Percentiles rank a stretch among this genome's conserved stretches.
Evolutionary conservation across 1,140 invertebrate species (phyloP).

Genomic region (Ctenoplectra terminalis): DNA sequence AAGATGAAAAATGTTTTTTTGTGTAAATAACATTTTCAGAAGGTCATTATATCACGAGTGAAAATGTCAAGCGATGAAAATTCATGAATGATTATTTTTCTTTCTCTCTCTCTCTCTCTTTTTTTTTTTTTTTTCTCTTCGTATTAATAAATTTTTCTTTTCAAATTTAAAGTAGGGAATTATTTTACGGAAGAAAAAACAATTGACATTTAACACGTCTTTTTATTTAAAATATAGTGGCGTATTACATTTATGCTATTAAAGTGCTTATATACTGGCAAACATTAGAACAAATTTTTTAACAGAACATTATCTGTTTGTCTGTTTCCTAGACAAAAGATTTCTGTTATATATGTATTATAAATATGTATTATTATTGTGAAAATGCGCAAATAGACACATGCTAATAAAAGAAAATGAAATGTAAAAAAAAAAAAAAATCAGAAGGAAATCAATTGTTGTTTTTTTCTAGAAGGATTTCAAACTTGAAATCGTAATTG

Average conservation of each 20-base stretch:
- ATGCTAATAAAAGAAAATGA: constrained; percentile 51
- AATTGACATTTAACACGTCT: constrained; percentile 30
- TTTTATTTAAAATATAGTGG: constrained; percentile 50
- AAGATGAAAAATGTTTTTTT: constrained; percentile 33
- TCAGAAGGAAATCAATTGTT: constrained; percentile 14
- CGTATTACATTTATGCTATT: constrained; percentile 41
- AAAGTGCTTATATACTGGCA: constrained; percentile 40
- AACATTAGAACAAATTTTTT: constrained; percentile 45
- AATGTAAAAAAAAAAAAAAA: constrained; percentile 24
- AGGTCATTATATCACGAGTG: constrained; percentile 6
- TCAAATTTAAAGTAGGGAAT: constrained; percentile 19
- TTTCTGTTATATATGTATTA: constrained; percentile 55
- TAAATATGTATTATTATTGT: constrained; percentile 56
- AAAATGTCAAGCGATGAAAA: constrained; percentile 14
- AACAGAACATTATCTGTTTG: constrained; percentile 44
- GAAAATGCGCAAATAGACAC: constrained; percentile 46
- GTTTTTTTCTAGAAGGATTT: constrained; percentile 22
- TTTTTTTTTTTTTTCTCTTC: too few species aligned
- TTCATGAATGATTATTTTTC: constrained; percentile 14
- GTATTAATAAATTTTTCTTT: constrained; percentile 14
- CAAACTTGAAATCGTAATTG: neutral
- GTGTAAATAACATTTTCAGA: constrained; percentile 47
- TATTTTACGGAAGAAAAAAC: constrained; percentile 18
- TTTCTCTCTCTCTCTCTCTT: too few species aligned
- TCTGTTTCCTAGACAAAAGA: constrained; percentile 29